Conservation (phyloP, 2,888 invertebrate genomes). For the Cosmia trapezina region DNA sequence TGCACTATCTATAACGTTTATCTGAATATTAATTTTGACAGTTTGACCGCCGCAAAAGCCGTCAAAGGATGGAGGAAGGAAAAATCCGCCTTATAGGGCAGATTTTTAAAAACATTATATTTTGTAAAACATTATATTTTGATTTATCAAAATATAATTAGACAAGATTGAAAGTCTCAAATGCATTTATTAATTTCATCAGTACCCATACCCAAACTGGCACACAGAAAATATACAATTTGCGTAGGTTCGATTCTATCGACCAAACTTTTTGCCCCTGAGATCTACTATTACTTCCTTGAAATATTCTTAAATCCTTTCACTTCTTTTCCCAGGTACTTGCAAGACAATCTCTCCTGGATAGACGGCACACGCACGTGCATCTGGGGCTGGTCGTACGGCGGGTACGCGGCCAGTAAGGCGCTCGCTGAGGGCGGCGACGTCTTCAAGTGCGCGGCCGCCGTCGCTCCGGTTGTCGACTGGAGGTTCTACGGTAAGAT, state of each 20-base stretch:
- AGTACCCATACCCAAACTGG: background rate
- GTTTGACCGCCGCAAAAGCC: too few species aligned
- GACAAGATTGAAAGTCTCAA: background rate
- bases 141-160: too few species aligned
- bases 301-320: background rate
- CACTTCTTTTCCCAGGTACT: conserved; percentile 84
- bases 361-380: conserved; percentile 95
- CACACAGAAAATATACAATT: background rate
- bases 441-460: conserved; percentile 97
- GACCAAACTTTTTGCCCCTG: too few species aligned
- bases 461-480: conserved; percentile 99
- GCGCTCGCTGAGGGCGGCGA: conserved; percentile 94
- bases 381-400: conserved; percentile 99
- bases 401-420: conserved; percentile 97
- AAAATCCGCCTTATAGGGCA: too few species aligned
- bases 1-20: too few species aligned
- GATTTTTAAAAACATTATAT: too few species aligned
- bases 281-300: background rate
- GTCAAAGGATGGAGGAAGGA: too few species aligned
- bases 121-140: too few species aligned
- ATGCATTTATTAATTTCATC: background rate
- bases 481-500: conserved; percentile 94
- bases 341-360: conserved; percentile 92
- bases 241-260: too few species aligned
- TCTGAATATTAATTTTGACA: too few species aligned